Evolutionary conservation across 2,113 vertebrate genomes (phyloP).

Genomic region (Macroglossus sobrinus): DNA sequence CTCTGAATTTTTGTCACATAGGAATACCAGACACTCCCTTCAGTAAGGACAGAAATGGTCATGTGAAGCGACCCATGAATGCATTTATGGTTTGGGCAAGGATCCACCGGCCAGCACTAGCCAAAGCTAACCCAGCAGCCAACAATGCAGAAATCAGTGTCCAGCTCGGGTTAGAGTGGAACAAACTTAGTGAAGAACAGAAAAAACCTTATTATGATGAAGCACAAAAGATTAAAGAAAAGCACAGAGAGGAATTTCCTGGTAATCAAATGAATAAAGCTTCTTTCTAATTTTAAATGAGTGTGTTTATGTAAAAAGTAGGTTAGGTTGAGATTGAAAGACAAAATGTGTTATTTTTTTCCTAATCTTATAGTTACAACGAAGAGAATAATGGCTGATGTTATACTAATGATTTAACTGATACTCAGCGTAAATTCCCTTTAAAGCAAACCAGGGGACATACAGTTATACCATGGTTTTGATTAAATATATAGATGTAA

Average conservation of each 20-base stretch:
- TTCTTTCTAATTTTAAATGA: constrained; percentile 50
- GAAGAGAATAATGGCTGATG: constrained; percentile 25
- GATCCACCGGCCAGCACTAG: constrained; percentile 84
- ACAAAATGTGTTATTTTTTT: constrained; percentile 30
- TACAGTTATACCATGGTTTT: not conserved
- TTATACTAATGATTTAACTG: not conserved
- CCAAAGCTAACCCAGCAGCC: constrained; percentile 81
- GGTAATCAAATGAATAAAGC: constrained; percentile 80
- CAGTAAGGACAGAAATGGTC: constrained; percentile 82
- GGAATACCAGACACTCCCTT: constrained; percentile 83
- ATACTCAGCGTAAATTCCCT: constrained; percentile 18
- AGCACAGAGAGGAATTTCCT: constrained; percentile 87
- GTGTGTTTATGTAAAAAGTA: constrained; percentile 59
- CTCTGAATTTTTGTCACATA: constrained; percentile 73
- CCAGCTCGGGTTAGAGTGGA: constrained; percentile 89
- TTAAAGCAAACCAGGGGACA: not conserved
- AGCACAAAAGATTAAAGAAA: constrained; percentile 86
- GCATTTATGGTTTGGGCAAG: constrained; percentile 91
- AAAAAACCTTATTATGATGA: constrained; percentile 89
- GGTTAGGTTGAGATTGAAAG: constrained; percentile 25
- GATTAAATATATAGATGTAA: not conserved
- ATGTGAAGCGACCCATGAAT: constrained; percentile 90
- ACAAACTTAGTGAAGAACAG: constrained; percentile 88
- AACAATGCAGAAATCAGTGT: constrained; percentile 83
- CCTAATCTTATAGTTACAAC: not conserved